Base-by-base conservation (phyloP, 2,888 invertebrate genomes). In the Heliconius ethilla region DNA sequence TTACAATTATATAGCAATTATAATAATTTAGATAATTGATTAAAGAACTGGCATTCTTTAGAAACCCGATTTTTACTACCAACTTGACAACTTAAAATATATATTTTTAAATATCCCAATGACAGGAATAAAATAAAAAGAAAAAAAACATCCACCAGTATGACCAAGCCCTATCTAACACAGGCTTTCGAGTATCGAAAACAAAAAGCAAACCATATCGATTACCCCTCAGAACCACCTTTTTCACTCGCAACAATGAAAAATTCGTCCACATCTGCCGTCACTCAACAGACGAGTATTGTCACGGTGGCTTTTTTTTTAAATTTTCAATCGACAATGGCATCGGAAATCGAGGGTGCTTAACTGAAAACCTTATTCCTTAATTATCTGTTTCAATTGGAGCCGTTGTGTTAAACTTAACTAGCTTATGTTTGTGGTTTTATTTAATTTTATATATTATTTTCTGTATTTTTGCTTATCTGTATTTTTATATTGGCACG, bases 251-350 rank as follows among this genome's bases (percentile, higher is more conserved):
- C 85, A 91, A 87, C 89, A 89, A 81, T 83, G 82, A 82, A 89
- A 86, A 89, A 88, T 81, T 89, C 86, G 76, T 86, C 83, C 83
- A 89, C 92, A 92, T 92, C 92, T 92, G 92, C 89, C 90, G 90
- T 89, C 89, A 89, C 89, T 90, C 87, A 89, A 92, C 90, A 90
- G 88, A 84, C 83, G 82, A 81, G 87, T 87, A 89, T 90, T 89
- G 91, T 91, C 85, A 83, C 84, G 83, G 83, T 76, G 83, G 84
- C 83, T 87, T 87, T 87, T 86, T 84, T 51, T 51, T 33, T 22
- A 22, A 83, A 83, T 84, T 84, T 84, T 82, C 82, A 84, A 82
- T 82, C 82, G 82, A 85, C 85, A 86, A 86, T 85, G 81, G 82
- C 79, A 83, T 84, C 85, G 85, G 84, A 85, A 85, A 82, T 85